Evolutionary conservation across 2,797 vertebrate species (phyloP).

Genomic region (Erethizon dorsatum): DNA sequence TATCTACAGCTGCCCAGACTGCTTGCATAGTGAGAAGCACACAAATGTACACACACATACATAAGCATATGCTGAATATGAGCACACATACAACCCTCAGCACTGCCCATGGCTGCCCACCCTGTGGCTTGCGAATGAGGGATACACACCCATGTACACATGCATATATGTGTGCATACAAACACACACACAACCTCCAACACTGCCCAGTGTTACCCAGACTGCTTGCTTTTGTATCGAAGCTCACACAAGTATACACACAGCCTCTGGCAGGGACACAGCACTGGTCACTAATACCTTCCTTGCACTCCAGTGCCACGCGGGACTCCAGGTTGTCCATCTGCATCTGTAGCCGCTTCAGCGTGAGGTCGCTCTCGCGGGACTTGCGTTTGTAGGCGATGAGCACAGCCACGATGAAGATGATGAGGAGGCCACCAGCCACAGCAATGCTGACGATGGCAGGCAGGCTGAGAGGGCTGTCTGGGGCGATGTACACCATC

Average conservation of each 20-base stretch:
- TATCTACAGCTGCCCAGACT: not conserved
- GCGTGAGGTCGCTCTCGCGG: slow-evolving; percentile 97
- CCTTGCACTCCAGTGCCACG: slow-evolving; percentile 99
- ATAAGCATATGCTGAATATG: not conserved
- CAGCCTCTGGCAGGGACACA: fast-evolving
- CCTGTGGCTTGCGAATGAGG: not conserved
- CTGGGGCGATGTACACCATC: slow-evolving; percentile 97
- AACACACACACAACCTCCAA: too few relatives aligned
- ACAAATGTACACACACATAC: fast-evolving
- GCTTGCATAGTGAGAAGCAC: not conserved
- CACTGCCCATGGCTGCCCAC: not conserved
- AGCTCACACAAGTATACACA: fast-evolving
- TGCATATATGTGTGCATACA: not conserved
- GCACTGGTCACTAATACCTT: slow-evolving; percentile 90
- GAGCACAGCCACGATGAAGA: slow-evolving; percentile 98
- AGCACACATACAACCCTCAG: fast-evolving
- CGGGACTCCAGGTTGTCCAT: slow-evolving; percentile 99
- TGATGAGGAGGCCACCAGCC: slow-evolving; percentile 97
- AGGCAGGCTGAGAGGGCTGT: slow-evolving; percentile 97
- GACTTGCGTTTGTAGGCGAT: slow-evolving; percentile 99
- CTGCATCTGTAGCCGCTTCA: slow-evolving; percentile 99
- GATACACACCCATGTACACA: too few relatives aligned
- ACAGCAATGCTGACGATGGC: slow-evolving; percentile 97
- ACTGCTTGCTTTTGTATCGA: not conserved
- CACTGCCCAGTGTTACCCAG: not conserved